phyloP scores from a whole-genome alignment of 2,113 vertebrate genomes.

The Peromyscus californicus region DNA sequence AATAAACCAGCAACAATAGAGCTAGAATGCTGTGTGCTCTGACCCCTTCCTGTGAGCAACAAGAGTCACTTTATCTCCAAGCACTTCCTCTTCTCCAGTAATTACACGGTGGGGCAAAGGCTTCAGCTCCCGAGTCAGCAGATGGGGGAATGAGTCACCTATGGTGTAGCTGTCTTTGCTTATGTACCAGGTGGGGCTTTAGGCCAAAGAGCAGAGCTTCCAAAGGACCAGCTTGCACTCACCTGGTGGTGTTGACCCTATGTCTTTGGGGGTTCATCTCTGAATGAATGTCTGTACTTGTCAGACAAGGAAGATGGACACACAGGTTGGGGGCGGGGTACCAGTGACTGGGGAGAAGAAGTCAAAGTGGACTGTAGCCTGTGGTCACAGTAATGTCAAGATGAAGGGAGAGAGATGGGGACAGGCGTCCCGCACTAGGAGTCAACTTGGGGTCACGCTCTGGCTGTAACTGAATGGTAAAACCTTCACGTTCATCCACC shows the following conservation, averaged over 20 bases:
- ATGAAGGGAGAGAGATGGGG: not conserved
- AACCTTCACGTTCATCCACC: not conserved
- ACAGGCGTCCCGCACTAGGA: not conserved
- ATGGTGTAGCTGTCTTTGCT: slow-evolving; percentile 32
- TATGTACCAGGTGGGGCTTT: not conserved
- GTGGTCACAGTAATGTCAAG: not conserved
- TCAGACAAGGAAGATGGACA: not conserved
- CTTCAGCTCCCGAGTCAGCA: slow-evolving; percentile 49
- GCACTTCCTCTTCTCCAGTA: slow-evolving; percentile 10
- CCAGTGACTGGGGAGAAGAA: not conserved
- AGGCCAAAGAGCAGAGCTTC: not conserved
- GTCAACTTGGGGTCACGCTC: not conserved
- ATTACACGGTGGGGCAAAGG: slow-evolving; percentile 50
- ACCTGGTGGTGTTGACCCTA: not conserved
- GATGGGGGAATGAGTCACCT: slow-evolving; percentile 51
- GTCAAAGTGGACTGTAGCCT: not conserved
- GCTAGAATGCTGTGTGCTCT: not conserved
- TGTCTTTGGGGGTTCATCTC: not conserved
- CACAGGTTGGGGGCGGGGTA: not conserved
- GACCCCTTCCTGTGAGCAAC: not conserved
- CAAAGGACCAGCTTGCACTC: not conserved
- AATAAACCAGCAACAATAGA: not conserved
- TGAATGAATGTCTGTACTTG: not conserved
- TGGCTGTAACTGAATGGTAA: not conserved
- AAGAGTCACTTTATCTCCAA: not conserved